A percentile compares a stretch with the other conserved stretches of the same genome.
These are phyloP conservation scores for Struthidea cinerea DNA, from an alignment of 2,113 vertebrate species.

Conservation along the genomic window DNA sequence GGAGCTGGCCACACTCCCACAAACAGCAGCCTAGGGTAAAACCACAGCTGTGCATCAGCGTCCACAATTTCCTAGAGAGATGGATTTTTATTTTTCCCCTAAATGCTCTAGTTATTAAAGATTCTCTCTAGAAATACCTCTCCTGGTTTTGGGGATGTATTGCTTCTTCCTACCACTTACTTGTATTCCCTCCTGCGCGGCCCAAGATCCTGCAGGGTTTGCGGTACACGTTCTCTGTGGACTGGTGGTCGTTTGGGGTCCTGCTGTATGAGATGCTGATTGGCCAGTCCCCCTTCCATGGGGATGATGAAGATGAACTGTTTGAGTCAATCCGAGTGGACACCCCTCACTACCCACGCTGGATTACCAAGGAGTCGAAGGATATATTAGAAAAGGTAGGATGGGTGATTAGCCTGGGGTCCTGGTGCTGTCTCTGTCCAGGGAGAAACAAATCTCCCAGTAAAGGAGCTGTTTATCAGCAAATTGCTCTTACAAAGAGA, in stretches of 20 bases:
- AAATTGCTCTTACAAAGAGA: neutral
- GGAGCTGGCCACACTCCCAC: neutral
- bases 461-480: neutral
- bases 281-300: conserved; percentile 96
- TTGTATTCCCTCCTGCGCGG: neutral
- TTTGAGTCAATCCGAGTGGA: conserved; percentile 97
- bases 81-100: too few species aligned
- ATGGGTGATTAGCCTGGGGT: fast-evolving
- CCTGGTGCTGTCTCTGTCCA: fast-evolving
- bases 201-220: conserved; percentile 89
- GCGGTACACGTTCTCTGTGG: conserved; percentile 93
- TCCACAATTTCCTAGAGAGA: neutral
- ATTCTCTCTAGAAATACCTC: neutral
- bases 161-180: neutral
- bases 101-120: neutral
- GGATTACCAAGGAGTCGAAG: conserved; percentile 94
- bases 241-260: conserved; percentile 99
- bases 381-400: conserved; percentile 91
- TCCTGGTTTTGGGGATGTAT: neutral
- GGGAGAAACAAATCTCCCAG: neutral
- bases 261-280: conserved; percentile 97
- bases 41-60: neutral
- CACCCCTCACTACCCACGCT: conserved; percentile 92
- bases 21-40: neutral
- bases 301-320: conserved; percentile 95